A percentile compares a stretch with the other conserved stretches of the same genome.
phyloP scores from a whole-genome alignment of 1,140 invertebrate genomes.

The Cylas formicarius region DNA sequence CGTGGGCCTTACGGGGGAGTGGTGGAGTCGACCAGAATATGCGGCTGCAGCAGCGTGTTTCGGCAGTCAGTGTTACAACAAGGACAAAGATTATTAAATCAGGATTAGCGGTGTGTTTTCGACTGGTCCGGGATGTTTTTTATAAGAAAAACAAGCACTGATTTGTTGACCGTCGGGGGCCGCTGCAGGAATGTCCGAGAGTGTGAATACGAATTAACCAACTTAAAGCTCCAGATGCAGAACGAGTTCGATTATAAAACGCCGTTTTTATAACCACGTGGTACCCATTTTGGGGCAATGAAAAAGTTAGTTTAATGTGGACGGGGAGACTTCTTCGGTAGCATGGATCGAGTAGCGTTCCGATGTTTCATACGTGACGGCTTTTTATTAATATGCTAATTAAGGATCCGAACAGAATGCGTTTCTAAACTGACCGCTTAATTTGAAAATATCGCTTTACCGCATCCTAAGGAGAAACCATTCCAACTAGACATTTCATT shows the following conservation, averaged over 20 bases:
- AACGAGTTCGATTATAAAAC: conserved; percentile 30
- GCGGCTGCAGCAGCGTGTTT: too few species aligned
- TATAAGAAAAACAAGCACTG: conserved; percentile 34
- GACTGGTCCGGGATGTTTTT: conserved; percentile 30
- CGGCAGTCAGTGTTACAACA: too few species aligned
- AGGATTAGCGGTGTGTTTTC: conserved; percentile 37
- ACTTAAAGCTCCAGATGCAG: too few species aligned
- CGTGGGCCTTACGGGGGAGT: too few species aligned
- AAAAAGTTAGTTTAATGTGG: conserved; percentile 14
- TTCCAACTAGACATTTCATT: too few species aligned
- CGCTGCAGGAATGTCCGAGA: conserved; percentile 19
- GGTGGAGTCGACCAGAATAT: too few species aligned
- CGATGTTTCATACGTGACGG: too few species aligned
- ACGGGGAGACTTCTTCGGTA: conserved; percentile 15
- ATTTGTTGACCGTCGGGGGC: conserved; percentile 29
- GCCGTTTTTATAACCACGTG: conserved; percentile 15
- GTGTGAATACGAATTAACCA: too few species aligned
- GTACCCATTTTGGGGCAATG: conserved; percentile 14
- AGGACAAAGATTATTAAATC: conserved; percentile 38
- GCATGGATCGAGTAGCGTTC: background rate
- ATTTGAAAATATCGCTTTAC: too few species aligned
- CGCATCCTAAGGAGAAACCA: too few species aligned
- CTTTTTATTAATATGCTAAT: conserved; percentile 6
- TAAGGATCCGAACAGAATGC: too few species aligned
- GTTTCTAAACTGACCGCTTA: too few species aligned